phyloP scores from a whole-genome alignment of 2,797 vertebrate species.

The Scarus forsteni region DNA sequence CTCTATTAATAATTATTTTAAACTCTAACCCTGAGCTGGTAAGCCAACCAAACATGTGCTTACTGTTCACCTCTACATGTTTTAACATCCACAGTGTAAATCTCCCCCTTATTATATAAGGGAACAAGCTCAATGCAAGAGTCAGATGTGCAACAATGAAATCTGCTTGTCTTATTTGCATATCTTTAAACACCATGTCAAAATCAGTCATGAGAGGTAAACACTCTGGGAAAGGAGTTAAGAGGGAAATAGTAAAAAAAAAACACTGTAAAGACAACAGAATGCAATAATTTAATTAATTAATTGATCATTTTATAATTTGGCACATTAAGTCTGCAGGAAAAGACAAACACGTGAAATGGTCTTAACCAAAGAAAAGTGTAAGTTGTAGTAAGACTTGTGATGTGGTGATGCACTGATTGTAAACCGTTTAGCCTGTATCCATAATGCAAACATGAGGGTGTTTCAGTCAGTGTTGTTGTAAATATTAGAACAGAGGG shows the following conservation, averaged over 20 bases:
- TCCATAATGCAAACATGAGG: not conserved
- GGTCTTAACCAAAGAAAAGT: not conserved
- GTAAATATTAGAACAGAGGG: conserved; percentile 5
- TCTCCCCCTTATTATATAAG: no score
- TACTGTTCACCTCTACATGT: no score
- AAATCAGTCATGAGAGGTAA: not conserved
- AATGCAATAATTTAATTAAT: no score
- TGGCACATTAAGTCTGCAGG: no score
- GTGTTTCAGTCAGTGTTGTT: conserved; percentile 6
- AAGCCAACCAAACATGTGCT: no score
- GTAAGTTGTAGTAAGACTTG: not conserved
- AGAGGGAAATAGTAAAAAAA: not conserved
- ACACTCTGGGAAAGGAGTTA: not conserved
- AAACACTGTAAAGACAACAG: not conserved
- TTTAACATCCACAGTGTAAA: no score
- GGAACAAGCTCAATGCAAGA: no score
- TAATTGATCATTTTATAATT: no score
- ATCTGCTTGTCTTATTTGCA: no score
- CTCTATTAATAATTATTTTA: no score
- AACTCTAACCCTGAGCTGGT: no score
- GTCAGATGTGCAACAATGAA: no score
- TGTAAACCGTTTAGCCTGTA: not conserved
- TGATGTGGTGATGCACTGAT: not conserved
- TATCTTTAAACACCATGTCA: not conserved
- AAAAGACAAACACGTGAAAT: not conserved